Evolutionary conservation across 2,113 vertebrate genomes (phyloP), one percentile per base, ranked within the genome.

Genomic region (Ahaetulla prasina): DNA sequence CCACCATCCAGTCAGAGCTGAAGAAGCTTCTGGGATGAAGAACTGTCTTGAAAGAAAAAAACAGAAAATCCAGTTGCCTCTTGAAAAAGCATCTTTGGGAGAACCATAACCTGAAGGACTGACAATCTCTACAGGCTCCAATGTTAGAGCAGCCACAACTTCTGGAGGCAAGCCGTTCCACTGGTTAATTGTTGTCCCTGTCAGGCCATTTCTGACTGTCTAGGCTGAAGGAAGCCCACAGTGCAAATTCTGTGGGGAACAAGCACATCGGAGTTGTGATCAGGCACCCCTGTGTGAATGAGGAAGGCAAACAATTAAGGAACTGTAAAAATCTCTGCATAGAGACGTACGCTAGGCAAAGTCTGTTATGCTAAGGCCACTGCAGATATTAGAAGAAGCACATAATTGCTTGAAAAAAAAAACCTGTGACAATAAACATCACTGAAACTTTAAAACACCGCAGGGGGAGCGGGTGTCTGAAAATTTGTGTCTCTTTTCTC

Each of bases 91-190:
- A 27, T 9, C 55, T 60, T 10, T 60, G 25, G 25, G 55, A 27
- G 23, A 25, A 60, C 0, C 9, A 0, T 2, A 9, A 27, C 25
- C 9, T 27, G 25, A 9, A 60, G 1, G 55, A 27, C 1, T 0
- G 55, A 60, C 8, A 25, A 27, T 27, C 25, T 27, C 55, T 10
- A 10, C 23, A 10, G 55, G 23, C 4, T n/a, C 30, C 60, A 6
- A 12, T 1, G 30, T 16, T 2, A 14, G 60, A 68, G 60, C 12
- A n/a, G 3, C 60, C 60, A 68, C 30, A n/a, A 68, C 60, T 12
- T n/a, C 60, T n/a, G 60, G 60, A n/a, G 30, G 30, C 60, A 14
- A n/a, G 60, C 4, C 1, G 1, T n/a, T 68, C 60, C 60, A 10
- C 55, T 60, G 55, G 55, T n/a, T n/a, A 68, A 68, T n/a, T n/a